phyloP scores from a whole-genome alignment of 2,113 vertebrate species.

The Platichthys stellatus region DNA sequence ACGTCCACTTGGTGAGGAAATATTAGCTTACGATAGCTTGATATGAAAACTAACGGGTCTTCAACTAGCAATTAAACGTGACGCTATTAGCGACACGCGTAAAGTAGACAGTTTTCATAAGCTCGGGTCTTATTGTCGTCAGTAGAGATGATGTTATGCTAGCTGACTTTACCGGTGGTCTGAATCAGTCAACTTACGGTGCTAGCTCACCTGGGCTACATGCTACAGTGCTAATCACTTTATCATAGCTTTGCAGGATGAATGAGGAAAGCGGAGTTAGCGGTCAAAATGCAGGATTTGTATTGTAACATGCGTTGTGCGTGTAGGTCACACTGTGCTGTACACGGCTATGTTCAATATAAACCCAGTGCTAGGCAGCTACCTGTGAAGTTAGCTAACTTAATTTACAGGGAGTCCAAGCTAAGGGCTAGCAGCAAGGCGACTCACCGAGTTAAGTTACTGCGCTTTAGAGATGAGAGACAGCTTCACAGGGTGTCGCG shows the following conservation, averaged over 20 bases:
- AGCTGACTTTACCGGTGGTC: background rate
- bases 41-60: background rate
- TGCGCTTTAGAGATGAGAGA: slow-evolving; percentile 39
- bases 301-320: background rate
- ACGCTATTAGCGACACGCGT: background rate
- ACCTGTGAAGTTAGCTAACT: slow-evolving; percentile 15
- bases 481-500: slow-evolving; percentile 11
- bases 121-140: background rate
- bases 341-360: background rate
- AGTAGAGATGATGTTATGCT: background rate
- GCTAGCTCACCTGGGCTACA: slow-evolving; percentile 20
- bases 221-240: slow-evolving; percentile 35
- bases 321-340: background rate
- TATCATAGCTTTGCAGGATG: slow-evolving; percentile 15
- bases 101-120: background rate
- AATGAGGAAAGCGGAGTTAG: background rate
- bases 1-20: background rate
- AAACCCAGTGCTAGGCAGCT: background rate
- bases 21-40: slow-evolving; percentile 23
- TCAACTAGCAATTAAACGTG: background rate
- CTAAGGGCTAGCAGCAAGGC: slow-evolving; percentile 38
- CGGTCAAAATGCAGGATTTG: background rate
- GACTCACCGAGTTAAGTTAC: slow-evolving; percentile 66
- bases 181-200: slow-evolving; percentile 30
- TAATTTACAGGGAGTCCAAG: background rate